Conservation (phyloP, 2,113 vertebrate genomes). For the Seriola aureovittata region DNA sequence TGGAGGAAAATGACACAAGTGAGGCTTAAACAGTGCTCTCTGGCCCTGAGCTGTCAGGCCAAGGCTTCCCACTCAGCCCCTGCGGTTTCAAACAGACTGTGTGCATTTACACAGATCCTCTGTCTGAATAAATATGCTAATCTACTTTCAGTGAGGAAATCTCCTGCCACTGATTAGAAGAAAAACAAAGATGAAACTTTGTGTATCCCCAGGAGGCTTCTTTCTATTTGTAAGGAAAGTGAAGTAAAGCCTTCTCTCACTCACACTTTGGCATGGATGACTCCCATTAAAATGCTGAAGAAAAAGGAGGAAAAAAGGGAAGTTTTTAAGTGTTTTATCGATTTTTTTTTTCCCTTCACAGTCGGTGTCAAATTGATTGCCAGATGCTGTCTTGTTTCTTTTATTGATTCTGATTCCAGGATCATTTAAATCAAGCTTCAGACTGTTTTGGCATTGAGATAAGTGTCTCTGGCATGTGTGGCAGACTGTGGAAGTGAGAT, state of each 20-base stretch:
- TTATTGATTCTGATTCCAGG: constrained; percentile 24
- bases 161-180: constrained; percentile 68
- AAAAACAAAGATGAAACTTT: constrained; percentile 73
- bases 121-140: constrained; percentile 70
- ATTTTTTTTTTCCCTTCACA: background rate
- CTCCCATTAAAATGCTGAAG: constrained; percentile 34
- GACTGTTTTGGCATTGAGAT: background rate
- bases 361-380: constrained; percentile 25
- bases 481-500: background rate
- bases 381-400: background rate
- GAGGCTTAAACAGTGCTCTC: constrained; percentile 42
- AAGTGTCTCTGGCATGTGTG: background rate
- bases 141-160: constrained; percentile 72
- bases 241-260: constrained; percentile 49
- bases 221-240: constrained; percentile 43
- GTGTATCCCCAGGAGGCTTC: constrained; percentile 54
- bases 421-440: constrained; percentile 15
- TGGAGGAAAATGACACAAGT: constrained; percentile 57
- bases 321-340: constrained; percentile 22
- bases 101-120: constrained; percentile 62
- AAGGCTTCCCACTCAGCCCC: constrained; percentile 48
- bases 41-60: constrained; percentile 73
- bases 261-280: constrained; percentile 50
- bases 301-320: constrained; percentile 23
- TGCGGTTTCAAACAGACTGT: constrained; percentile 38